A percentile compares a stretch with the other conserved stretches of the same genome.
Conservation (phyloP, 2,113 vertebrate species). For the Pimephales promelas region DNA sequence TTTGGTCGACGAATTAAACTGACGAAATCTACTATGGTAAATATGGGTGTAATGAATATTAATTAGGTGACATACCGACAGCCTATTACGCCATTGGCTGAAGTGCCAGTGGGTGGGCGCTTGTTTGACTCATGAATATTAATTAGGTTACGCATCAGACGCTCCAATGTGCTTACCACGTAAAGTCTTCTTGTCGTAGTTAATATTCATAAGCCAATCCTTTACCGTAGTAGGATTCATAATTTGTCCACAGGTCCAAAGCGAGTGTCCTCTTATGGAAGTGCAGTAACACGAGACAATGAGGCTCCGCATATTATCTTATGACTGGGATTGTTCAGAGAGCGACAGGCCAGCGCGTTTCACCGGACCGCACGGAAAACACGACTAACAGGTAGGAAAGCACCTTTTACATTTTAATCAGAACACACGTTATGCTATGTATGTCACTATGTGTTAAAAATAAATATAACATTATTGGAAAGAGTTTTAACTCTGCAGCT, state of each 20-base stretch:
- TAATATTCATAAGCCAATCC: not conserved
- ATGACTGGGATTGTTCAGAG: slow-evolving; percentile 40
- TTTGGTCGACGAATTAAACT: no score
- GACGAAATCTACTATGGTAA: not conserved
- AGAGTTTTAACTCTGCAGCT: slow-evolving; percentile 6
- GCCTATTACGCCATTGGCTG: not conserved
- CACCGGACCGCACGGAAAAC: slow-evolving; percentile 28
- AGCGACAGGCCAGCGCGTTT: slow-evolving; percentile 20
- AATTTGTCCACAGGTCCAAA: not conserved
- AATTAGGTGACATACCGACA: not conserved
- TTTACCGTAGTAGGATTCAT: slow-evolving; percentile 16
- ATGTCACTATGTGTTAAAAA: not conserved
- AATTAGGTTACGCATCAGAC: not conserved
- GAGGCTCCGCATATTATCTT: slow-evolving; percentile 46
- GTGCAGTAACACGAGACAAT: slow-evolving; percentile 48
- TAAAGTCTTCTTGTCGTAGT: not conserved
- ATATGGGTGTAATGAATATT: not conserved
- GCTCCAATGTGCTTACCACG: not conserved
- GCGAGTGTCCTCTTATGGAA: slow-evolving; percentile 54
- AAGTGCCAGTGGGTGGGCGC: not conserved
- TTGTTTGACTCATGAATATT: not conserved
- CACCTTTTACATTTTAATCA: not conserved
- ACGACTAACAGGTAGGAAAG: slow-evolving; percentile 46
- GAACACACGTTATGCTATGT: no score
- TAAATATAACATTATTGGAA: not conserved